A percentile compares a stretch with the other conserved stretches of the same genome.
These are phyloP conservation scores for Drosophila niveifrons DNA, from an alignment of 2,888 invertebrate species.

Conservation along the genomic window DNA sequence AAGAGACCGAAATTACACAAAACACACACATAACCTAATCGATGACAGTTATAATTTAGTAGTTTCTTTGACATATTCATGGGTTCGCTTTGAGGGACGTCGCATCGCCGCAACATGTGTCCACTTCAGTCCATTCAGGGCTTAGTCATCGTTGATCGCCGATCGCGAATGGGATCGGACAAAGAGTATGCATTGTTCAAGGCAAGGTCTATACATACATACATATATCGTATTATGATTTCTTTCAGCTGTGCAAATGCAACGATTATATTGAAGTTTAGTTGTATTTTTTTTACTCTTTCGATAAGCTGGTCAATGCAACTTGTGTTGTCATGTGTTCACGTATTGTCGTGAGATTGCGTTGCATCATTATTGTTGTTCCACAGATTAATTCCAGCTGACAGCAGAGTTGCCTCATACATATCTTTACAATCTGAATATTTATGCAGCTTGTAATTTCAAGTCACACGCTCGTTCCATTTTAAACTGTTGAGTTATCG, in stretches of 20 bases:
- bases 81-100: background rate
- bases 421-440: constrained; percentile 16
- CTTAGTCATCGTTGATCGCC: constrained; percentile 17
- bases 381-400: constrained; percentile 30
- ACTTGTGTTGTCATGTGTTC: background rate
- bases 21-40: constrained; percentile 1
- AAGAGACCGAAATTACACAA: constrained; percentile 16
- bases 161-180: constrained; percentile 8
- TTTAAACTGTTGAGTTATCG: constrained; percentile 11
- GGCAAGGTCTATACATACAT: constrained; percentile 11
- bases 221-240: constrained; percentile 13
- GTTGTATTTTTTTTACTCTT: no score
- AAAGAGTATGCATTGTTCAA: constrained; percentile 25
- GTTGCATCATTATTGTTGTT: constrained; percentile 29
- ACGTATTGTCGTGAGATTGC: constrained; percentile 1
- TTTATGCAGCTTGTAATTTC: constrained; percentile 24
- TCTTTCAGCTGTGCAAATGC: constrained; percentile 25
- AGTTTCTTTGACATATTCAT: constrained; percentile 9
- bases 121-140: constrained; percentile 22
- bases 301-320: constrained; percentile 3
- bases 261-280: constrained; percentile 2
- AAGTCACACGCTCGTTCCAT: background rate
- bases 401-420: constrained; percentile 25
- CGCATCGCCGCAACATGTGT: constrained; percentile 7
- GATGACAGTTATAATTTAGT: constrained; percentile 9